A percentile compares a stretch with the other conserved stretches of the same genome.
These are phyloP conservation scores for Nothura maculosa DNA, from an alignment of 2,797 vertebrate species.

Conservation along the genomic window DNA sequence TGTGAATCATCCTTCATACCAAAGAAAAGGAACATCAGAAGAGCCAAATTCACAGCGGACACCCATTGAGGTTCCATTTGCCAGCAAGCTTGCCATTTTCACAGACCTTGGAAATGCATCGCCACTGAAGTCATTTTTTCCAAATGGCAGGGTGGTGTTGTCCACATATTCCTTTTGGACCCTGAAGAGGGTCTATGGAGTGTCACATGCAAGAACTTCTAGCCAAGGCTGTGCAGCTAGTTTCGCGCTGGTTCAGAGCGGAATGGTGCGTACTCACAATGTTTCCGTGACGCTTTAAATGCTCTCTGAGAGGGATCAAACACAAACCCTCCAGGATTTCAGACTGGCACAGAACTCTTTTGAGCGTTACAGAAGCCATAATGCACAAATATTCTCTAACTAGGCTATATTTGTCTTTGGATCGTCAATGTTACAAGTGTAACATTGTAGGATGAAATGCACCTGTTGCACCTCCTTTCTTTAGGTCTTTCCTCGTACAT, in stretches of 20 bases:
- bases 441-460: neutral
- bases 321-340: neutral
- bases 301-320: neutral
- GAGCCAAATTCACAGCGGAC: neutral
- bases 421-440: neutral
- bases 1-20: neutral
- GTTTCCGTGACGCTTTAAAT: neutral
- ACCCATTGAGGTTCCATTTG: neutral
- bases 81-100: neutral
- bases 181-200: neutral
- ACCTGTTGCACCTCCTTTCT: neutral
- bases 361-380: neutral
- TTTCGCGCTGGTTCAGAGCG: neutral
- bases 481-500: neutral
- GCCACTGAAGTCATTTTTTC: neutral
- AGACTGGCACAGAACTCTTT: neutral
- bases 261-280: neutral
- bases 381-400: neutral
- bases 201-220: neutral
- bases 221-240: neutral
- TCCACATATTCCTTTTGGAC: neutral
- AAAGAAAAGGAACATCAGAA: neutral
- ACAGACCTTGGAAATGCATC: neutral
- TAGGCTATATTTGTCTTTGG: neutral
- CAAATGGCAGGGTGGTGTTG: neutral